A percentile compares a stretch with the other conserved stretches of the same genome.
These are phyloP conservation scores for Pteruthius melanotis DNA, from an alignment of 2,113 vertebrate species.

Conservation along the genomic window DNA sequence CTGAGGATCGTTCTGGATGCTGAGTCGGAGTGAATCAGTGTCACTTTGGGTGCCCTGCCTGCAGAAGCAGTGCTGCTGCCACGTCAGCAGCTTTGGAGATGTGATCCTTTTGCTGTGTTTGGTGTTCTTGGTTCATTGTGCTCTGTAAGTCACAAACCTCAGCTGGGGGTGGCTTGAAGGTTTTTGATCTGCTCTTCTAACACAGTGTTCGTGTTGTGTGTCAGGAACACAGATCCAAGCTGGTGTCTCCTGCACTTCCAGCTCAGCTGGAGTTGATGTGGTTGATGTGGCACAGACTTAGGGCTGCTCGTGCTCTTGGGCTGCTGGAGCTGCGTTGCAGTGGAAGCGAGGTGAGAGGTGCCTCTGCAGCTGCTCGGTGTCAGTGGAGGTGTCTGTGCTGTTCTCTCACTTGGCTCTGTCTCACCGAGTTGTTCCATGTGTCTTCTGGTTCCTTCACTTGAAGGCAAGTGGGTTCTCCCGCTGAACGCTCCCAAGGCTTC, in stretches of 20 bases:
- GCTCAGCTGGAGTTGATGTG: rapidly evolving
- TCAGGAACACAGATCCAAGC: background rate
- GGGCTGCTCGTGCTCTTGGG: background rate
- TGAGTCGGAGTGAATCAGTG: background rate
- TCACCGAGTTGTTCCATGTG: rapidly evolving
- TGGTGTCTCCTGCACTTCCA: background rate
- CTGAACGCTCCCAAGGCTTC: background rate
- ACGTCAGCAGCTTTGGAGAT: background rate
- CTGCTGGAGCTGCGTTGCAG: rapidly evolving
- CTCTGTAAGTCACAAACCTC: background rate
- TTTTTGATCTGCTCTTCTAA: background rate
- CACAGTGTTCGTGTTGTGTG: background rate
- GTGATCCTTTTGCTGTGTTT: background rate
- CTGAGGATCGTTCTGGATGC: background rate
- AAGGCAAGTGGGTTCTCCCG: background rate
- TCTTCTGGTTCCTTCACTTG: background rate
- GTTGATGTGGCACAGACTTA: background rate
- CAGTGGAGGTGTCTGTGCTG: rapidly evolving
- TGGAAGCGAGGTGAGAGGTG: background rate
- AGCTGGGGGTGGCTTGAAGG: background rate
- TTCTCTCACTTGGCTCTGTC: background rate
- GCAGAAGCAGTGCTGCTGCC: background rate
- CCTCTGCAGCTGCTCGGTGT: background rate
- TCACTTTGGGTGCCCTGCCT: background rate
- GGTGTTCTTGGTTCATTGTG: background rate